A percentile compares a stretch with the other conserved stretches of the same genome.
phyloP scores from a whole-genome alignment of 2,113 vertebrate genomes.

The Gallinago undulata region DNA sequence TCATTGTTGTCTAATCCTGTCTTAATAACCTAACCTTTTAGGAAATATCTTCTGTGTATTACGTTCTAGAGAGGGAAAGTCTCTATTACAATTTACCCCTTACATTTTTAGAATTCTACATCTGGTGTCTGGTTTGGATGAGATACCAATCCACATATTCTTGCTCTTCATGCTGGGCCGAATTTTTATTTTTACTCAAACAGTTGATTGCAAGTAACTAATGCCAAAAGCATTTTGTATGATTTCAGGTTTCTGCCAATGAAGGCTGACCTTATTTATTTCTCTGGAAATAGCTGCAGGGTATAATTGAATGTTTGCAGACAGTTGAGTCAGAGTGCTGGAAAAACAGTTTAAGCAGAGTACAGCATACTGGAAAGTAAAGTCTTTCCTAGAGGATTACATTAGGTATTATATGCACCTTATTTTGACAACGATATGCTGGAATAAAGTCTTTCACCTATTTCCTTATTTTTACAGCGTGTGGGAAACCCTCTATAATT shows the following conservation, averaged over 20 bases:
- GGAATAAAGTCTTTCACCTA: neutral
- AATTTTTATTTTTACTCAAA: slow-evolving; percentile 12
- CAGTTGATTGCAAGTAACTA: slow-evolving; percentile 16
- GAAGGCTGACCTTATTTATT: slow-evolving; percentile 57
- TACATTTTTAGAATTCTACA: neutral
- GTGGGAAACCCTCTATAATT: neutral
- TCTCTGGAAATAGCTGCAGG: slow-evolving; percentile 59
- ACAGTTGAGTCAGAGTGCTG: slow-evolving; percentile 48
- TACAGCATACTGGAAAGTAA: neutral
- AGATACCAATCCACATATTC: neutral
- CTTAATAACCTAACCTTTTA: neutral
- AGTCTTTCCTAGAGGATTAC: neutral
- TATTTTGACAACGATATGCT: too few relatives aligned
- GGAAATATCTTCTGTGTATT: neutral
- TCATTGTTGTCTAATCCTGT: neutral
- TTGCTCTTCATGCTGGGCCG: neutral
- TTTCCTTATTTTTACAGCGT: neutral
- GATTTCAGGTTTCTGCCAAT: slow-evolving; percentile 54
- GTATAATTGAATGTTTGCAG: slow-evolving; percentile 58
- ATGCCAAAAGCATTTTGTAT: slow-evolving; percentile 58
- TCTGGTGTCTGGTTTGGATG: neutral
- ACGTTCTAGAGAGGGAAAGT: neutral
- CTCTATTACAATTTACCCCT: neutral
- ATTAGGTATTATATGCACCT: neutral
- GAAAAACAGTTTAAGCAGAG: slow-evolving; percentile 38